phyloP scores from a whole-genome alignment of 2,797 vertebrate species.

The Tapirus indicus region DNA sequence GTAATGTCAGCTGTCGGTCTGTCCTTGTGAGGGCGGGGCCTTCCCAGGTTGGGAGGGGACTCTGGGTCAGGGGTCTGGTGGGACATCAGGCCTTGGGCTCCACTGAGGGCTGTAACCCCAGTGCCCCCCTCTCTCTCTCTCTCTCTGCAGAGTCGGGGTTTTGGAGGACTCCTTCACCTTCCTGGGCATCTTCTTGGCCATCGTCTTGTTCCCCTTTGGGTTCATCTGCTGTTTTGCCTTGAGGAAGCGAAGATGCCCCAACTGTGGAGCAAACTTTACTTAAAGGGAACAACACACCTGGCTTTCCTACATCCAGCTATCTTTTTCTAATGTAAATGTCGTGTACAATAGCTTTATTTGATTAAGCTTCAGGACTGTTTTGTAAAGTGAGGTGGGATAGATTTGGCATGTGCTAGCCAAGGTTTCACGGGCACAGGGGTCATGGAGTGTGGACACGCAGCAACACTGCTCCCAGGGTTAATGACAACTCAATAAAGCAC shows the following conservation, averaged over 20 bases:
- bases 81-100: neutral
- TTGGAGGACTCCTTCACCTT: constrained; percentile 99
- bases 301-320: constrained; percentile 75
- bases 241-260: constrained; percentile 98
- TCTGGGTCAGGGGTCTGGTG: neutral
- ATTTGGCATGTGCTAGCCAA: constrained; percentile 76
- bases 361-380: constrained; percentile 88
- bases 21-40: neutral
- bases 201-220: constrained; percentile 98
- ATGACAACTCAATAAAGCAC: constrained; percentile 86
- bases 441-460: constrained; percentile 75
- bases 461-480: constrained; percentile 79
- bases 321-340: constrained; percentile 91
- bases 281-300: constrained; percentile 87
- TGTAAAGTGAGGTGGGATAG: constrained; percentile 85
- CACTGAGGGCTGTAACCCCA: neutral
- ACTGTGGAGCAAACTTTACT: constrained; percentile 97
- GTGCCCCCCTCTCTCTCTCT: constrained; percentile 44
- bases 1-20: no score
- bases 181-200: constrained; percentile 97
- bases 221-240: constrained; percentile 98
- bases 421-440: constrained; percentile 67
- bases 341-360: constrained; percentile 89
- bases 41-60: no score
- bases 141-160: constrained; percentile 94